A percentile compares a stretch with the other conserved stretches of the same genome.
Conservation (phyloP, 2,888 invertebrate species). For the Eupeodes latifasciatus region DNA sequence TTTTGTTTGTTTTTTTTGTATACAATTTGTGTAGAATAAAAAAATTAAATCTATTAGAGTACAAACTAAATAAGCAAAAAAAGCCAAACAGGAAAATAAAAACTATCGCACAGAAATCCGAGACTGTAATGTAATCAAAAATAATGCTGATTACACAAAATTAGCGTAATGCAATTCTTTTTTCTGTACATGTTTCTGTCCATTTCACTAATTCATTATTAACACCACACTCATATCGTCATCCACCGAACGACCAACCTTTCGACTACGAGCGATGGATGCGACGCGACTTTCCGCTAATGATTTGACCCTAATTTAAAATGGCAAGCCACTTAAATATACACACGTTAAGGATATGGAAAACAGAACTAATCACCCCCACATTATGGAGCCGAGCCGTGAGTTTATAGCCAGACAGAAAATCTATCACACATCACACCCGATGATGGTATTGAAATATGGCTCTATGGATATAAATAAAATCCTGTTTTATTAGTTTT, state of each 20-base stretch:
- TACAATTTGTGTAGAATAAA: too few species aligned
- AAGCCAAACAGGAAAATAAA: too few species aligned
- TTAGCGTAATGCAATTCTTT: not conserved
- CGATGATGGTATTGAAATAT: not conserved
- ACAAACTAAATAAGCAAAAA: too few species aligned
- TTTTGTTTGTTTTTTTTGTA: too few species aligned
- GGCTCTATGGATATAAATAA: conserved; percentile 14
- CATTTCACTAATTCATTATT: conserved; percentile 11
- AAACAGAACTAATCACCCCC: conserved; percentile 44
- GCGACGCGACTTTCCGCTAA: not conserved
- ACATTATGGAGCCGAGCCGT: not conserved
- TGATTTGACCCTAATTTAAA: conserved; percentile 42
- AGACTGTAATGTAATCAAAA: not conserved
- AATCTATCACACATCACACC: not conserved
- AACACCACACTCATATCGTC: not conserved
- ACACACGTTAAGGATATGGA: conserved; percentile 21
- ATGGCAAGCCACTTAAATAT: not conserved
- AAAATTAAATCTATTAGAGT: too few species aligned
- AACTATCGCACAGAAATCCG: too few species aligned
- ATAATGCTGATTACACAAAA: not conserved
- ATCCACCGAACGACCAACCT: not conserved
- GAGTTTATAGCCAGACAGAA: too few species aligned
- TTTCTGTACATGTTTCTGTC: not conserved
- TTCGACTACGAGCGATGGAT: too few species aligned
- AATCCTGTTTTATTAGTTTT: conserved; percentile 22